Conservation (phyloP, 2,797 vertebrate genomes). For the Alfaro cultratus region DNA sequence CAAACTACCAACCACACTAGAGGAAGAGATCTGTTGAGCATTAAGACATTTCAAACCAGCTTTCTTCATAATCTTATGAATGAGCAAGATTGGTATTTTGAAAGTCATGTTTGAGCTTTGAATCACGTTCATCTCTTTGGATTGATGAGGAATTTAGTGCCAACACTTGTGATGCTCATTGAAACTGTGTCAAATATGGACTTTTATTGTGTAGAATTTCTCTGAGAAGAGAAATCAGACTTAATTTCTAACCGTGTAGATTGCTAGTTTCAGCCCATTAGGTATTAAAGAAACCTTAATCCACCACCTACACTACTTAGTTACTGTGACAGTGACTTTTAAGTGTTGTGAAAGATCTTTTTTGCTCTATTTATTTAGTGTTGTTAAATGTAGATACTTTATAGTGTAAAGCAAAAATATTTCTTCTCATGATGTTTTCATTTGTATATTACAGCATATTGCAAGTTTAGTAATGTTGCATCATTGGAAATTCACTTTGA, state of each 20-base stretch:
- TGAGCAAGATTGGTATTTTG: neutral
- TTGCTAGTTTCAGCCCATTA: neutral
- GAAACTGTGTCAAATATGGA: neutral
- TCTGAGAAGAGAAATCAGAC: neutral
- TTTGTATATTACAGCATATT: neutral
- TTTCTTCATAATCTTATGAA: neutral
- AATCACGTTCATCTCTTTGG: neutral
- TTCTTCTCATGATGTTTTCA: neutral
- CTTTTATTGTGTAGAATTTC: neutral
- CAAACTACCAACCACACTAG: neutral
- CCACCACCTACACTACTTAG: neutral
- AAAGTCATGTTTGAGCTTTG: neutral
- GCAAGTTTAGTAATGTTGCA: neutral
- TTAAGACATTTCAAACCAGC: neutral
- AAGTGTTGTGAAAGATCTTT: neutral
- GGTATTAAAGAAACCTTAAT: neutral
- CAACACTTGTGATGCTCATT: neutral
- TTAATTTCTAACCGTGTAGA: neutral
- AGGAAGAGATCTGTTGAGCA: neutral
- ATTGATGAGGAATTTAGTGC: neutral
- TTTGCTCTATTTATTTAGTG: neutral
- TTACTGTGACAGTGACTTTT: no score
- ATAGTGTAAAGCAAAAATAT: neutral
- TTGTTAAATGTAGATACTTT: neutral
- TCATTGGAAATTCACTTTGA: neutral